These are phyloP conservation scores for Melanogrammus aeglefinus DNA, from an alignment of 2,797 vertebrate genomes.

Conservation along the genomic window DNA sequence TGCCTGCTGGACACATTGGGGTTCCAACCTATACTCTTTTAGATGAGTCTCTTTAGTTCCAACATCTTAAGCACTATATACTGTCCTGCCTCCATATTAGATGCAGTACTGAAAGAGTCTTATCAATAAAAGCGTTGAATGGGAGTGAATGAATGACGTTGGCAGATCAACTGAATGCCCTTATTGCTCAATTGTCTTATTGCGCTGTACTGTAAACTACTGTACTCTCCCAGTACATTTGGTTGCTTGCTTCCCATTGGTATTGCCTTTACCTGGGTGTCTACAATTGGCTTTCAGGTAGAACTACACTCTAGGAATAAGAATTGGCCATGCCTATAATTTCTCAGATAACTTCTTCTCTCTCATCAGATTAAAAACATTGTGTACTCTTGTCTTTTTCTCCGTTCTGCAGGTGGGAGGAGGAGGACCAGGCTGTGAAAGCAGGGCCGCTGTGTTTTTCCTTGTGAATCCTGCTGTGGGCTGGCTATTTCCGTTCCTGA, in stretches of 20 bases:
- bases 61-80: too few species aligned
- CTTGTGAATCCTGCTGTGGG: constrained; percentile 21
- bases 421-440: constrained; percentile 12
- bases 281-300: background rate
- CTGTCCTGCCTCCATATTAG: too few species aligned
- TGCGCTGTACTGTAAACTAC: background rate
- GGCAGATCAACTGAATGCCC: background rate
- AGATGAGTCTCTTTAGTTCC: background rate
- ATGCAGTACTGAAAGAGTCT: background rate
- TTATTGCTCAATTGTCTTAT: background rate
- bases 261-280: background rate
- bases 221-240: background rate
- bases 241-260: background rate
- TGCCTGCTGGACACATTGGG: background rate
- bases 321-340: background rate
- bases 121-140: background rate
- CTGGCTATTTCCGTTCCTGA: constrained; percentile 18
- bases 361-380: constrained; percentile 13
- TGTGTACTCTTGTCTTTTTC: constrained; percentile 10
- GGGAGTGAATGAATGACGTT: background rate
- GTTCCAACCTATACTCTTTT: background rate
- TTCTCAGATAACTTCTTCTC: background rate
- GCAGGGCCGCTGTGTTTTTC: constrained; percentile 12
- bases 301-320: background rate
- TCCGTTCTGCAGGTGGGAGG: constrained; percentile 38